Evolutionary conservation across 2,113 vertebrate genomes (phyloP), one percentile per base, ranked within the genome.

Genomic region (Phalacrocorax brasilianus): DNA sequence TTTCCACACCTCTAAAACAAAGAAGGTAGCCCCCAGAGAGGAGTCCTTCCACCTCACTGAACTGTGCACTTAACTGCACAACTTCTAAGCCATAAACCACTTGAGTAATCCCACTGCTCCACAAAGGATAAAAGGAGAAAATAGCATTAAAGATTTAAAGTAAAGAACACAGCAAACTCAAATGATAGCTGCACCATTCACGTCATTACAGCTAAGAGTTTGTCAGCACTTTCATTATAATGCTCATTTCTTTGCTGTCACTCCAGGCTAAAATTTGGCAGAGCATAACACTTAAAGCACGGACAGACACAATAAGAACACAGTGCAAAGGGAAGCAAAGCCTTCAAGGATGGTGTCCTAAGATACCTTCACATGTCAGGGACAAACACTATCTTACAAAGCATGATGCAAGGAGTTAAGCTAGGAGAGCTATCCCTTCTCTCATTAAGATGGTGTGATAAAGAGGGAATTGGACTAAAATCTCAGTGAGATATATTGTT

Each of bases 91-190:
- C 81, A 92, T 79, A 96, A 96, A 95, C 87, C 95, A 91, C 81
- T 93, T 83, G 84, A 95, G 77, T 95, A 96, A 97, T 96, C 91
- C 89, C 85, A 76, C 91, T 93, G 94, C 86, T 95, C 84, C 62
- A 59, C 55, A 40, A 10, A 15, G 87, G 91, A 95, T 95, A 94
- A 95, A 97, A 97, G 71, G 47, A 95, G 89, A 95, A 97, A 96
- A 97, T 97, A 97, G 97, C 89, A 97, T 95, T 97, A 95, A 93
- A 97, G 97, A 95, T 97, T 96, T 97, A 96, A 95, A 97, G 83
- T 73, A 87, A 95, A 93, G 95, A 97, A 91, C 55, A 78, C 62
- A 83, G 93, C 81, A 97, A 87, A 95, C 84, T 91, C 85, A 94
- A 96, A 77, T 42, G 94, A 95, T 95, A 94, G 85, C 87, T 87